Evolutionary conservation across 2,888 invertebrate species (phyloP), one percentile per base, ranked within the genome.

Genomic region (Drosophila cracens): DNA sequence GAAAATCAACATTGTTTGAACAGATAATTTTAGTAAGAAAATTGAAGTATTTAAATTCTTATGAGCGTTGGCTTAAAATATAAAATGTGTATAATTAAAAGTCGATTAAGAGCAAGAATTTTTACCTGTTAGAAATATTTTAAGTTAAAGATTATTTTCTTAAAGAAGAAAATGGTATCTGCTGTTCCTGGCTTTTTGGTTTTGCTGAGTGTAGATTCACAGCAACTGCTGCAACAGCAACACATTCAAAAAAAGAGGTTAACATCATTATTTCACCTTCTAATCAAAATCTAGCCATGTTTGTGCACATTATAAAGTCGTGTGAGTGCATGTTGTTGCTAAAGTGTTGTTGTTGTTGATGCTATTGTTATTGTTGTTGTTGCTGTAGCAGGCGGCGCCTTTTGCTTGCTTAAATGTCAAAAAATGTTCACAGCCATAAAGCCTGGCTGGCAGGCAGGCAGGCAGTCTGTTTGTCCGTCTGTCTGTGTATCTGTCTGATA

Each of bases 181-280:
- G 33, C 5, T 21, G 1, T 4, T 21, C 1, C 10, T 18, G 4
- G 4, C 11, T 5, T 8, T 27, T 8, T 40, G 29, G 18, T 56
- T 57, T 57, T 5, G 57, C 31, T 21, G 16, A 57, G 57, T 57
- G 57, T 57, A 43, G 57, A 57, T 57, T 31, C 43, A 66, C 70
- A 65, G 70, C 67, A 65, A 57, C 65, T 67, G 53, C 76, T 68
- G 65, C 70, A 33, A 34, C 43, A 71, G 43, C 63, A 67, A 46
- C 71, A 68, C 51, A 67, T 51, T 67, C 49, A 34, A 38, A 33
- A 64, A 70, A 75, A 79, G 89, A 83, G 89, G 90, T 89, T 89
- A 90, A 89, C 90, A 89, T 90, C 90, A 89, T 89, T 89, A 89
- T 89, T 89, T 89, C 89, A 90, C 89, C 90, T 88, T 87, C 87